Base-by-base conservation (phyloP, 2,888 invertebrate species). In the Hedychridium roseum region DNA sequence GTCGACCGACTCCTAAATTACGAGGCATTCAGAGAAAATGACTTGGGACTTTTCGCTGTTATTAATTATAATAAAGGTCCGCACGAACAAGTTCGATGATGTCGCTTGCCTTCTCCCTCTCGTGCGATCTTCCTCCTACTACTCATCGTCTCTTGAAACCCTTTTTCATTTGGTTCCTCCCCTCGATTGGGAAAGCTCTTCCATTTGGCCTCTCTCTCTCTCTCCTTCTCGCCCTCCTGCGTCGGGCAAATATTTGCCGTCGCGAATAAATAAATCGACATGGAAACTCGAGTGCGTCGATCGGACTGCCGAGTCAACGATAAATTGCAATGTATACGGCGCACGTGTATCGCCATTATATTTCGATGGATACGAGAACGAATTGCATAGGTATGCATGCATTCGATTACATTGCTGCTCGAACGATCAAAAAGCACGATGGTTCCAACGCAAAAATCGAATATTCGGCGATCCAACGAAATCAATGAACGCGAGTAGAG, bases 31-130 rank as follows among this genome's bases (percentile, higher is more conserved):
- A 74, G 42, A 50, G 37, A 48, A 60, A 65, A 61, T 62, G 66
- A 66, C 64, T 59, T 49, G 60, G 50, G 41, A 56, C 54, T 60
- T 63, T 59, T 57, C 35, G 44, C 41, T 34, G 54, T 55, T 68
- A 70, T 74, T 71, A 74, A 74, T 74, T 72, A 70, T 66, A 61
- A 69, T 66, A 63, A n/a, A 68, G 54, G 60, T 43, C 39, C 42
- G 27, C 26, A 18, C 38, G 27, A 27, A 28, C 56, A n/a, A n/a
- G n/a, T 44, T 17, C 28, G 47, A 38, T 43, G 50, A 49, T 45
- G 39, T 38, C 42, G 36, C 35, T 43, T 26, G 20, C 16, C 42
- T 36, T 23, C 36, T n/a, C 23, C n/a, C n/a, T n/a, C n/a, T n/a
- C n/a, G n/a, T n/a, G 23, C 23, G 38, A 39, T 34, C 18, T 23